Evolutionary conservation across 2,888 invertebrate genomes (phyloP).

Genomic region (Drosophila sordidapex): DNA sequence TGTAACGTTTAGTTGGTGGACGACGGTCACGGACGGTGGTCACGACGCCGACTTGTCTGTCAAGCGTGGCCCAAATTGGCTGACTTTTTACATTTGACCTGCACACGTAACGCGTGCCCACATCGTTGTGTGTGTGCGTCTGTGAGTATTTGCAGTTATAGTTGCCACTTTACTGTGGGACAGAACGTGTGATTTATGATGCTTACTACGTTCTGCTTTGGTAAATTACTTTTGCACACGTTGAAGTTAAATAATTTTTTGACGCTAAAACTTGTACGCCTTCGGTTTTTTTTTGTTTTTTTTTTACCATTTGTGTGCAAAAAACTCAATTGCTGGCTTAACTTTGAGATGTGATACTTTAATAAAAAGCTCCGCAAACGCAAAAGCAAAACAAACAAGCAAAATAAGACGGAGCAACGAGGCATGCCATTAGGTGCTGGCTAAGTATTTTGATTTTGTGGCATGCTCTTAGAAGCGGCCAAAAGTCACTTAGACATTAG

Average conservation of each 20-base stretch:
- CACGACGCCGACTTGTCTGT: constrained; percentile 69
- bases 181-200: constrained; percentile 75
- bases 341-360: constrained; percentile 47
- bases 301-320: constrained; percentile 5
- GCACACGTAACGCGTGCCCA: constrained; percentile 68
- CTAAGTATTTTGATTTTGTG: constrained; percentile 57
- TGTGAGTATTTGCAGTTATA: constrained; percentile 53
- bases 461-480: constrained; percentile 35
- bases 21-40: constrained; percentile 10
- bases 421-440: constrained; percentile 49
- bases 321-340: constrained; percentile 49
- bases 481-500: constrained; percentile 59
- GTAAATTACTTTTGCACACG: constrained; percentile 73
- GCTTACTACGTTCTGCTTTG: constrained; percentile 61
- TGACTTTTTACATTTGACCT: constrained; percentile 80
- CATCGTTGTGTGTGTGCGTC: constrained; percentile 12
- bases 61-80: constrained; percentile 76
- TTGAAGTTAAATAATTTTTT: constrained; percentile 60
- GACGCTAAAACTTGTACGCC: constrained; percentile 53
- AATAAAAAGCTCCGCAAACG: constrained; percentile 22
- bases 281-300: constrained; percentile 31
- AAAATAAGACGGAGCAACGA: constrained; percentile 23
- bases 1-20: constrained; percentile 35
- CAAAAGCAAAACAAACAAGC: background rate
- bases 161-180: constrained; percentile 55